Evolutionary conservation across 92 coral and sea anemone genomes (phyloP), one percentile per base, ranked within the genome.

Genomic region (Siderastrea radians): DNA sequence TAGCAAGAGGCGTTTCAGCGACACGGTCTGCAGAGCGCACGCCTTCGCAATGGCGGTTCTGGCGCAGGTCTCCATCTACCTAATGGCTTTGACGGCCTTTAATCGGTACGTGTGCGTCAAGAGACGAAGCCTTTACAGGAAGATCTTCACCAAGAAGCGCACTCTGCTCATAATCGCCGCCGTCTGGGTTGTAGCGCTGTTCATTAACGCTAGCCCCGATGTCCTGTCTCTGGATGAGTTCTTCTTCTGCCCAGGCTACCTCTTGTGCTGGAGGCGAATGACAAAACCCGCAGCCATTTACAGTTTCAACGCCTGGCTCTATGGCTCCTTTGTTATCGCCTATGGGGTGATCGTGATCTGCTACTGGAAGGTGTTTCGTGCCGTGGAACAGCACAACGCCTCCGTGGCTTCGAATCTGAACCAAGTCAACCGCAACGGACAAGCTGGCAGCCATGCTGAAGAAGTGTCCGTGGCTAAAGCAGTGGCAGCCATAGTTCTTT

Each of bases 181-280:
- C 55, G 73, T 78, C 3, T 77, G 75, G 75, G 19, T 67, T 12
- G 83, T 85, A 10, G 77, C 84, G 59, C 67, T 85, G 66, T 14
- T 85, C 2, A 45, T 77, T 77, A 85, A 85, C n/a, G 77, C 67
- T 43, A 67, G 77, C 3, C 89, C 89, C 69, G 58, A 77, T 50
- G 57, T 68, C 19, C 89, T 76, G 57, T 85, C 89, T 68, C 68
- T 85, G 49, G 89, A 85, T 57, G 84, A 85, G 61, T 64, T 68
- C 51, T 85, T 85, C 84, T 85, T 85, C 83, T 85, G 89, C 73
- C 89, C 89, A 7, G 89, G 84, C 43, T 85, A 85, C 84, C 69
- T 75, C 38, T 38, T 85, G 14, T 85, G 89, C 68, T 85, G 89
- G 89, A 85, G 83, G 84, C 58, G 89, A 45, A 78, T 85, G 83